phyloP scores from a whole-genome alignment of 2,888 invertebrate genomes.

The Melieria omissa region DNA sequence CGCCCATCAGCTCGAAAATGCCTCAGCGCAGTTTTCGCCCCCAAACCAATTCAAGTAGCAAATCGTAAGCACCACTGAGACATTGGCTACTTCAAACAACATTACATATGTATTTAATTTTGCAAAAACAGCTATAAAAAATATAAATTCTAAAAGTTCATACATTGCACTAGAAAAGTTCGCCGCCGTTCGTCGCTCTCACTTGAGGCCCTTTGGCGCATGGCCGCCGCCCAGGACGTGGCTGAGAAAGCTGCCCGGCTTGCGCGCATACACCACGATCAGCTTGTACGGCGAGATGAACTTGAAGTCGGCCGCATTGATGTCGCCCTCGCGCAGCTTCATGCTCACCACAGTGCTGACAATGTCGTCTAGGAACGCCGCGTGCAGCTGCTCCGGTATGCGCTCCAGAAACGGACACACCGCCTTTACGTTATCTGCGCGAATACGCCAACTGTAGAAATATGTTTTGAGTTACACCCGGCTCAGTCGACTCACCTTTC shows the following conservation, averaged over 20 bases:
- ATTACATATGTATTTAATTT: too few species aligned
- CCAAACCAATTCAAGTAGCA: too few species aligned
- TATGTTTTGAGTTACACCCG: background rate
- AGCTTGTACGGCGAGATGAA: constrained; percentile 69
- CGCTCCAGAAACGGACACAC: constrained; percentile 77
- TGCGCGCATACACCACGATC: constrained; percentile 68
- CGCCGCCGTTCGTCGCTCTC: background rate
- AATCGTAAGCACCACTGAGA: too few species aligned
- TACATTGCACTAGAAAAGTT: background rate
- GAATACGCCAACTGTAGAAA: background rate
- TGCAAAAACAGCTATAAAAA: too few species aligned
- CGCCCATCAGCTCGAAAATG: too few species aligned
- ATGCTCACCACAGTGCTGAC: constrained; percentile 62
- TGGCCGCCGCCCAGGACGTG: constrained; percentile 23
- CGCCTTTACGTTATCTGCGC: constrained; percentile 74
- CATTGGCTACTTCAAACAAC: too few species aligned
- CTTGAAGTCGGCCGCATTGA: constrained; percentile 57
- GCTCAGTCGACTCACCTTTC: constrained; percentile 34
- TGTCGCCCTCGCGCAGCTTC: constrained; percentile 54
- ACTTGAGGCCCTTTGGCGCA: background rate
- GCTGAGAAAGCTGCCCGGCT: constrained; percentile 50
- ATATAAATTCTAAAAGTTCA: too few species aligned
- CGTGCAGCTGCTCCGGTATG: constrained; percentile 73
- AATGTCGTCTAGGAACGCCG: constrained; percentile 74
- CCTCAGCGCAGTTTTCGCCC: too few species aligned